Base-by-base conservation (phyloP, 2,888 invertebrate species). In the Pandemis corylana region DNA sequence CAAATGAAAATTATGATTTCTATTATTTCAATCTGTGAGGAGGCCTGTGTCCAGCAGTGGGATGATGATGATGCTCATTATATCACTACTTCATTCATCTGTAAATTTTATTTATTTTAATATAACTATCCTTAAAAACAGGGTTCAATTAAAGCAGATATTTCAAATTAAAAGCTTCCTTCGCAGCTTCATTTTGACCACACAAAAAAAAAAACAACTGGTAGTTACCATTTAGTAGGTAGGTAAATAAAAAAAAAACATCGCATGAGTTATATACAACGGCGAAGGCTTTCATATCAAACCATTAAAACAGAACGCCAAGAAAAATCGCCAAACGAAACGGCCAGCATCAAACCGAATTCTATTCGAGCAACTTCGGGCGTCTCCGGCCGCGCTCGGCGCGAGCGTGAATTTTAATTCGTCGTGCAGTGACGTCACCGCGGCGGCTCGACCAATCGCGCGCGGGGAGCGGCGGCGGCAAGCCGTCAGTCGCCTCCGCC, bases 381-480 rank as follows among this genome's bases (percentile, higher is more conserved):
- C 75, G 67, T 71, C 71, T 76, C 72, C 71, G 77, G 59, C 42
- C 44, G 78, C 77, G 80, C 81, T 77, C 78, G 71, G 79, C 76
- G 78, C 76, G 72, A 77, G 77, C 79, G 80, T 77, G 80, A 76
- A 78, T 80, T 79, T 80, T 76, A 76, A 80, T 78, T 78, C 78
- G 77, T 72, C 68, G 72, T 20, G 78, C 80, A 86, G 82, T 91
- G 91, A 91, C 90, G 91, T 91, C 88, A 90, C 77, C 87, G 87
- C 80, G 87, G 86, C 86, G 89, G 82, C 83, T 78, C 86, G 85
- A 80, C 84, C 87, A 86, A 86, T 87, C 82, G 87, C 75, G 79
- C 73, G 72, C 72, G 72, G 63, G 72, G 74, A 68, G 70, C 72
- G 72, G 59, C 73, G 64, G 65, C 64, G 76, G 62, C 75, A 72